phyloP scores from a whole-genome alignment of 2,888 invertebrate genomes.

The Phyllotreta striolata region DNA sequence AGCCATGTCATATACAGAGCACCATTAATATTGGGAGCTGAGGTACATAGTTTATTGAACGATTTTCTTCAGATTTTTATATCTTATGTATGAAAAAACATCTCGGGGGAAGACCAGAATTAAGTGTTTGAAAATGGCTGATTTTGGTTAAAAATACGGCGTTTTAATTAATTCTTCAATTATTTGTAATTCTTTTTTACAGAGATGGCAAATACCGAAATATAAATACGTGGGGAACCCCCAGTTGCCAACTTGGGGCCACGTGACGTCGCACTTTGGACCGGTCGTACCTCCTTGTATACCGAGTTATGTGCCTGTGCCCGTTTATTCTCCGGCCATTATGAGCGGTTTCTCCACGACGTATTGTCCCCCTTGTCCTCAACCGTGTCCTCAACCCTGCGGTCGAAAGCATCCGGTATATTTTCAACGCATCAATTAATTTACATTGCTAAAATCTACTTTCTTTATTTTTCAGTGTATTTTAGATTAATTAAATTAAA shows the following conservation, averaged over 20 bases:
- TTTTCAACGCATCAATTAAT: neutral
- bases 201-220: constrained; percentile 8
- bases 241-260: constrained; percentile 1
- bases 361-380: constrained; percentile 14
- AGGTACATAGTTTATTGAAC: constrained; percentile 2
- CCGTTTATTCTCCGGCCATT: constrained; percentile 6
- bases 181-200: neutral
- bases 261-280: neutral
- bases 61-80: neutral
- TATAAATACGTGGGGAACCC: constrained; percentile 11
- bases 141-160: neutral
- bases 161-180: neutral
- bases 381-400: constrained; percentile 1
- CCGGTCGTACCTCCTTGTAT: constrained; percentile 1
- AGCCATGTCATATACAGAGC: neutral
- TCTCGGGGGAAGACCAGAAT: neutral
- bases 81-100: neutral
- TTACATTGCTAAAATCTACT: too few species aligned
- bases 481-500: too few species aligned
- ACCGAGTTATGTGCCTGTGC: constrained; percentile 14
- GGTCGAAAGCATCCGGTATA: neutral
- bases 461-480: too few species aligned
- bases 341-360: constrained; percentile 8
- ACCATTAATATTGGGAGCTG: constrained; percentile 4
- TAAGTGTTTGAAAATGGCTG: neutral